A percentile compares a stretch with the other conserved stretches of the same genome.
Evolutionary conservation across 2,797 vertebrate species (phyloP).

Genomic region (Dermochelys coriacea): DNA sequence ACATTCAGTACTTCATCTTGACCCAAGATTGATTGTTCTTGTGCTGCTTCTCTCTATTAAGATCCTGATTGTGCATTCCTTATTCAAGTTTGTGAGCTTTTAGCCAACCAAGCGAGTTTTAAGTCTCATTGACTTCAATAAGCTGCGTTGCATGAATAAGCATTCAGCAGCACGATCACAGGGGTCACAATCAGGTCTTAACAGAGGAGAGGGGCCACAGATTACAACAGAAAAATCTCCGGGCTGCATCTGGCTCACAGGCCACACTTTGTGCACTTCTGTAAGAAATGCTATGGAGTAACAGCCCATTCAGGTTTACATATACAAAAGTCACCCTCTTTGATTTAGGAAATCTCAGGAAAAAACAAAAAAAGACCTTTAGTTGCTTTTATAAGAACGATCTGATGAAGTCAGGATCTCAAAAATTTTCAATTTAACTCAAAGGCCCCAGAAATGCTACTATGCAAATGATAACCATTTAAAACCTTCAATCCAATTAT

Average conservation of each 20-base stretch:
- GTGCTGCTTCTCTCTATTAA: neutral
- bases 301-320: slow-evolving; percentile 31
- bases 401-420: slow-evolving; percentile 18
- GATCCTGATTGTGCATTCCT: neutral
- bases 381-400: slow-evolving; percentile 49
- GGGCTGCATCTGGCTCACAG: neutral
- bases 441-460: slow-evolving; percentile 67
- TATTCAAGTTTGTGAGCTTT: neutral
- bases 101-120: neutral
- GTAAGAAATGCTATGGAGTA: slow-evolving; percentile 37
- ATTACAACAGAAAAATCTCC: neutral
- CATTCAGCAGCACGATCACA: neutral
- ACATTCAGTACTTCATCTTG: neutral
- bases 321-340: slow-evolving; percentile 41
- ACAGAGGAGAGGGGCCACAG: neutral
- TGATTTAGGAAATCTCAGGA: slow-evolving; percentile 52
- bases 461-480: slow-evolving; percentile 70
- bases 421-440: slow-evolving; percentile 62
- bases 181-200: neutral
- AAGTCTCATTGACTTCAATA: neutral
- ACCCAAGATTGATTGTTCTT: neutral
- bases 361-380: slow-evolving; percentile 42
- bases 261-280: slow-evolving; percentile 16
- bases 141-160: neutral
- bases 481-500: slow-evolving; percentile 73